Conservation (phyloP, 2,888 invertebrate species). For the Erebia aethiops region DNA sequence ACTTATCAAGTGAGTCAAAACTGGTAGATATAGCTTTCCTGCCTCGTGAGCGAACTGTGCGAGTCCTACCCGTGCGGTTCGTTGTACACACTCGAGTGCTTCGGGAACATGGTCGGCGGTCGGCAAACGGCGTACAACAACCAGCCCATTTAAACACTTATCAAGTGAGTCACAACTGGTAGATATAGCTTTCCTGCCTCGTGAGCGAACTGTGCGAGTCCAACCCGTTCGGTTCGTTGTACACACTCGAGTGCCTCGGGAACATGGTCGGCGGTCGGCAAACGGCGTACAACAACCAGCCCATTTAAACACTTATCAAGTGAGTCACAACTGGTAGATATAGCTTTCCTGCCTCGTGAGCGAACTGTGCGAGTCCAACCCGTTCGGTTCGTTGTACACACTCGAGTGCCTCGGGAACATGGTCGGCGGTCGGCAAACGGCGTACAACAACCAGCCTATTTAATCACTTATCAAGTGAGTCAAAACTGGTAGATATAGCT, state of each 20-base stretch:
- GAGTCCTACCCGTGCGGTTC: slow-evolving; percentile 89
- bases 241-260: slow-evolving; percentile 94
- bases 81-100: slow-evolving; percentile 92
- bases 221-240: slow-evolving; percentile 90
- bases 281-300: slow-evolving; percentile 94
- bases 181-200: slow-evolving; percentile 77
- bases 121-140: slow-evolving; percentile 92
- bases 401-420: slow-evolving; percentile 95
- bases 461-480: slow-evolving; percentile 86
- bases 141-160: slow-evolving; percentile 90
- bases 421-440: slow-evolving; percentile 89
- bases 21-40: slow-evolving; percentile 51
- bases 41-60: slow-evolving; percentile 93
- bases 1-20: slow-evolving; percentile 82
- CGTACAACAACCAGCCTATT: slow-evolving; percentile 94
- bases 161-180: slow-evolving; percentile 70
- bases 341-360: slow-evolving; percentile 86
- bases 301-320: slow-evolving; percentile 89
- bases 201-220: slow-evolving; percentile 92
- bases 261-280: slow-evolving; percentile 91
- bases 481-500: slow-evolving; percentile 8
- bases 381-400: slow-evolving; percentile 91
- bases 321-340: slow-evolving; percentile 38
- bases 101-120: slow-evolving; percentile 94
- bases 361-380: slow-evolving; percentile 91